Evolutionary conservation across 2,113 vertebrate species (phyloP).

Genomic region (Anhinga rufa): DNA sequence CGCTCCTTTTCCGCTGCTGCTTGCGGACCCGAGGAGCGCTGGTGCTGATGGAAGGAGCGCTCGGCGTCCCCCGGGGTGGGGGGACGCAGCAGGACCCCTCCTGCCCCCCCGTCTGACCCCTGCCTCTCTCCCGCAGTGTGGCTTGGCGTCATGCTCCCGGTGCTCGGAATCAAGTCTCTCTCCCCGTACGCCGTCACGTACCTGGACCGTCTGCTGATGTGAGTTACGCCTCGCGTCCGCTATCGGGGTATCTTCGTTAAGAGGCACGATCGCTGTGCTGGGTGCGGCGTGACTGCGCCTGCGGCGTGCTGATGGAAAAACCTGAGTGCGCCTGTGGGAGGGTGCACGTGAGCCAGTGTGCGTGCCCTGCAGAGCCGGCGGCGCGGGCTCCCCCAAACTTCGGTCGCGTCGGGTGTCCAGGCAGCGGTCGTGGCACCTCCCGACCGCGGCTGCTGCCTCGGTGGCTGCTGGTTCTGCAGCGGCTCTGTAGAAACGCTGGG

Average conservation of each 20-base stretch:
- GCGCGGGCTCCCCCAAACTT: not conserved
- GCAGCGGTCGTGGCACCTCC: not conserved
- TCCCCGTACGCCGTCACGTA: constrained; percentile 89
- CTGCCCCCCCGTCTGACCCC: not conserved
- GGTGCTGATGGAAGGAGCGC: not conserved
- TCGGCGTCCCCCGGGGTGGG: fast-evolving
- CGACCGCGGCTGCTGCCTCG: fast-evolving
- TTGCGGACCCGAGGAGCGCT: fast-evolving
- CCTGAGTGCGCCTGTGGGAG: not conserved
- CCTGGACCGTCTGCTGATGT: constrained; percentile 90
- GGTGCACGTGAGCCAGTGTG: not conserved
- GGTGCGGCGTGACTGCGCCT: fast-evolving
- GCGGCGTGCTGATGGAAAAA: fast-evolving
- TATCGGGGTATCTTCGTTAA: fast-evolving
- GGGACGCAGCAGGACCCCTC: no score
- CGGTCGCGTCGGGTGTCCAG: no score
- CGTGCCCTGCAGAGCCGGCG: not conserved
- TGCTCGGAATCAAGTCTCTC: constrained; percentile 89
- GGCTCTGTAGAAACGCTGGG: no score
- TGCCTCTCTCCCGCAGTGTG: constrained; percentile 79
- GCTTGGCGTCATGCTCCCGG: constrained; percentile 93
- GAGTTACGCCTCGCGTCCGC: constrained; percentile 45
- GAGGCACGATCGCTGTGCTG: no score
- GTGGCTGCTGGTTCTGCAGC: not conserved
- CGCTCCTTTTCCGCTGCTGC: not conserved